Evolutionary conservation across 1,140 invertebrate species (phyloP), one percentile per base, ranked within the genome.

Genomic region (Drosophila tropicalis): DNA sequence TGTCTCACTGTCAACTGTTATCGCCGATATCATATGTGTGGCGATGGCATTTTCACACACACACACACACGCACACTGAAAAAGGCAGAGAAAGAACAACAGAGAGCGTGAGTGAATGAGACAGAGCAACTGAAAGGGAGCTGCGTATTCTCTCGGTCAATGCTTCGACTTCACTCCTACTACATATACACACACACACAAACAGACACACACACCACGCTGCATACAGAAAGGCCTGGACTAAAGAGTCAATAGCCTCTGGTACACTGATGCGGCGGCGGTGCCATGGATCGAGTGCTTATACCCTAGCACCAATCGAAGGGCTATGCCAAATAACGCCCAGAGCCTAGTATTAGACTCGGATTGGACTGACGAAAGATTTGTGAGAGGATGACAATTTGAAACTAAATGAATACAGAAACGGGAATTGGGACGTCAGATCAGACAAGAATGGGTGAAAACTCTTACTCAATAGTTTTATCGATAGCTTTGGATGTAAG

Each of bases 191-290:
- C 64, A 58, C 47, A 67, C 58, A 61, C 7, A 68, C 10, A 68
- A 40, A 56, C 17, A 57, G 25, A 25, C 22, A n/a, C 32, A 36
- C 10, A 12, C 10, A 36, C 10, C 34, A 36, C 1, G 34, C 56
- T n/a, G 10, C 9, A 66, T 17, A 54, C 22, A 25, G 22, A 39
- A 32, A 32, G 54, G 56, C 56, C 56, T 58, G 56, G 56, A 34
- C 56, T 36, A 58, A 47, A 74, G 71, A 86, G 82, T 86, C 82
- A 86, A 86, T 86, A 86, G 82, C 83, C 82, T 86, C 79, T 70
- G 79, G 55, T 71, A 67, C 67, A 40, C 41, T 57, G 64, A 55
- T 47, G 41, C 25, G 60, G 6, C 29, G 60, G 17, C 34, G 10
- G 34, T 12, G 9, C 34, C 7, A 36, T 60, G 57, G 57, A 22